A percentile compares a stretch with the other conserved stretches of the same genome.
Conservation (phyloP, 1,140 invertebrate genomes). For the Anastatus disparis region DNA sequence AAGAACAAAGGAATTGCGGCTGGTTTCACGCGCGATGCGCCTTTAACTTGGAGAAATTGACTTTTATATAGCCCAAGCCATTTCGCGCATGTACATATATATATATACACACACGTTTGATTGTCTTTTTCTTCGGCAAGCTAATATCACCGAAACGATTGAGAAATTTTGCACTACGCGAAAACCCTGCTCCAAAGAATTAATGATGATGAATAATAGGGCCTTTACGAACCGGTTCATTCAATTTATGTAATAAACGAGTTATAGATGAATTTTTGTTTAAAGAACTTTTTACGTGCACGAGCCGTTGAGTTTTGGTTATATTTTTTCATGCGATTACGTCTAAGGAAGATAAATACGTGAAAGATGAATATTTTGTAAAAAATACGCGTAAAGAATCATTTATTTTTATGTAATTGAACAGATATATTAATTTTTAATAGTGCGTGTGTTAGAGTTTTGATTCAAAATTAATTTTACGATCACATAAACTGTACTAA, state of each 20-base stretch:
- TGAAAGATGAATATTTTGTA: too few relatives aligned
- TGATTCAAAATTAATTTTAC: too few relatives aligned
- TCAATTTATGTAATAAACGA: constrained; percentile 26
- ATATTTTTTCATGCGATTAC: too few relatives aligned
- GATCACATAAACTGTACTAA: too few relatives aligned
- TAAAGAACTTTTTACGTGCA: too few relatives aligned
- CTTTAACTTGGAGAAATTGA: neutral
- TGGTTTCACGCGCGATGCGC: neutral
- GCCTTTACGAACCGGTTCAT: constrained; percentile 15
- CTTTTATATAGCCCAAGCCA: too few relatives aligned
- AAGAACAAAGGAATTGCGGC: constrained; percentile 19
- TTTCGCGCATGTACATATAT: neutral
- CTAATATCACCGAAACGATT: neutral
- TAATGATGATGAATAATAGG: constrained; percentile 30
- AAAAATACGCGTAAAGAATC: too few relatives aligned
- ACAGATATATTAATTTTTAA: too few relatives aligned
- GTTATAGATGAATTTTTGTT: neutral
- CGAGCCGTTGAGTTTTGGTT: too few relatives aligned
- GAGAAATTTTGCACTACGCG: constrained; percentile 3
- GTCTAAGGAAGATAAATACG: too few relatives aligned
- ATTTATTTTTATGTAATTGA: too few relatives aligned
- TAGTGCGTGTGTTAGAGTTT: too few relatives aligned
- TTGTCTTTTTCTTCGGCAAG: neutral
- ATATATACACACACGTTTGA: neutral
- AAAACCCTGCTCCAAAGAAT: neutral